phyloP scores from a whole-genome alignment of 2,888 invertebrate species.

The Oscheius onirici region DNA sequence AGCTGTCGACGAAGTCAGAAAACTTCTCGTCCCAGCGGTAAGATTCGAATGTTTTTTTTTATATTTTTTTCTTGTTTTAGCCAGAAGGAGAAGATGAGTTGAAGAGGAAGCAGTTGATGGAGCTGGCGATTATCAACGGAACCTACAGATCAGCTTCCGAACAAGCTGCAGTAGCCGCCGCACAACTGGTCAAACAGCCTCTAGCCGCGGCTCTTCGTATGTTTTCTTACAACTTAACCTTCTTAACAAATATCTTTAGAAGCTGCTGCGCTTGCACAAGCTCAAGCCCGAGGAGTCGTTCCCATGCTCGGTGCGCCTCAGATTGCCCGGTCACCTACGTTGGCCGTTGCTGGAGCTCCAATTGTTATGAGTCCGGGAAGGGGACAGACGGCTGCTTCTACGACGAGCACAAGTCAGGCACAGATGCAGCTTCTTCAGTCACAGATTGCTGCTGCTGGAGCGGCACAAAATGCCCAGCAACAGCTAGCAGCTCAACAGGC shows the following conservation, averaged over 20 bases:
- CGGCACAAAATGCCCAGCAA: slow-evolving; percentile 22
- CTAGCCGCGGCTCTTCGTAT: slow-evolving; percentile 47
- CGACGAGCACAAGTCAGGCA: slow-evolving; percentile 16
- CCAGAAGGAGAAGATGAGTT: slow-evolving; percentile 99
- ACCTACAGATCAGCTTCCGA: slow-evolving; percentile 81
- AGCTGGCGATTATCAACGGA: slow-evolving; percentile 99
- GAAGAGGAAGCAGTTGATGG: slow-evolving; percentile 99
- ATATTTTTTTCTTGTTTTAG: slow-evolving; percentile 77
- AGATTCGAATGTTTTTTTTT: slow-evolving; percentile 71
- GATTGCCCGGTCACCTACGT: slow-evolving; percentile 47
- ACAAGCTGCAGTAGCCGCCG: slow-evolving; percentile 46
- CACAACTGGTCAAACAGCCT: slow-evolving; percentile 50
- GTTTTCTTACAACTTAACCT: slow-evolving; percentile 6
- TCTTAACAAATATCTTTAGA: slow-evolving; percentile 26
- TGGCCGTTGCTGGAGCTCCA: slow-evolving; percentile 58
- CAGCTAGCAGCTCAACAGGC: slow-evolving; percentile 49
- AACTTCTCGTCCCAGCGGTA: slow-evolving; percentile 91
- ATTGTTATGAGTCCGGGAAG: slow-evolving; percentile 61
- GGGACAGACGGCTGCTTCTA: slow-evolving; percentile 32
- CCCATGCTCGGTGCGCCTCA: slow-evolving; percentile 26
- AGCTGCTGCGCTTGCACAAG: slow-evolving; percentile 38
- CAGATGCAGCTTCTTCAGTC: slow-evolving; percentile 21
- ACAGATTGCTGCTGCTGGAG: slow-evolving; percentile 16
- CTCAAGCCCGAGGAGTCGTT: slow-evolving; percentile 32
- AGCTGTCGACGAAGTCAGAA: slow-evolving; percentile 97